Base-by-base conservation (phyloP, 2,797 vertebrate species). In the Premnoplex brunnescens region DNA sequence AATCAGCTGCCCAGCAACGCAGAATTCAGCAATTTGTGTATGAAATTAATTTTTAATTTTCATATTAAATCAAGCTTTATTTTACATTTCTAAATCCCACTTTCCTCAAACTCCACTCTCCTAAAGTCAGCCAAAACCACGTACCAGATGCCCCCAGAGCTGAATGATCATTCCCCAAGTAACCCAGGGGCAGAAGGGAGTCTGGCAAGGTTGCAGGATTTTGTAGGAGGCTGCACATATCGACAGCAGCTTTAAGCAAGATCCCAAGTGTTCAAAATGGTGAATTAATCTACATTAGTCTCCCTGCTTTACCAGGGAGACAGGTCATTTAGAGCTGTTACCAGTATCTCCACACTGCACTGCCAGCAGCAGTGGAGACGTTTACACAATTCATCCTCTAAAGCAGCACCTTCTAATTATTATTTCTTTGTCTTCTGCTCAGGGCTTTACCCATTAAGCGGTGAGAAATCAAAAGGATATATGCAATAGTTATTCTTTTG, bases 401-500 rank as follows among this genome's bases (percentile, higher is more conserved):
- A 54, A 84, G 66, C 62, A 63, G 22, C 4, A 34, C 0, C 0
- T 67, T 68, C 59, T 91, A 83, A 88, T 88, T 91, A 63, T 68
- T 81, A 78, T 86, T 96, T 90, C 36, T 94, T 89, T 95, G 63
- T 82, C 59, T 93, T 82, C 78, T 79, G 22, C 51, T 91, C 58
- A 62, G 63, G 62, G 59, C 52, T 94, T 79, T 89, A 67, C 48
- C 43, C 89, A 44, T 92, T 77, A 91, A 77, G 48, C 13, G 32
- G 41, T 52, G 22, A 71, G n/a, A 91, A 96, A 91, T 69, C 74
- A 76, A 63, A 76, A 85, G 81, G 55, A 82, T 67, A 21, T 16
- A 69, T 7, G 15, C 59, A 87, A 27, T 30, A 67, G 62, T 78
- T 84, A 60, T 39, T 66, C 69, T 68, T 77, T 55, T 0, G 0